Evolutionary conservation across 2,888 invertebrate species (phyloP).

Genomic region (Lithophane semibrunnea): DNA sequence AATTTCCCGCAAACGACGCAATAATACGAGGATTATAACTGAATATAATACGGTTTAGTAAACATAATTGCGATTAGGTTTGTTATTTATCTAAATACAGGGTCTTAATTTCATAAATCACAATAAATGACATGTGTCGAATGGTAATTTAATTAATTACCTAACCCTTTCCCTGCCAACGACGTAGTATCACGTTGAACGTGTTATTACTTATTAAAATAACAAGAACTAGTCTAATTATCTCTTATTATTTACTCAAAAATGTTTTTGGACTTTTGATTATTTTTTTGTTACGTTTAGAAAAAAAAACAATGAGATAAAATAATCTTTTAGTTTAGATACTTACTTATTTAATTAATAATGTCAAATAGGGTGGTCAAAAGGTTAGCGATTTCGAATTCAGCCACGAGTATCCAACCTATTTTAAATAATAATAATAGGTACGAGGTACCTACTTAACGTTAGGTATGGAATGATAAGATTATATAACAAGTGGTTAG

Average conservation of each 20-base stretch:
- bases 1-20: no score
- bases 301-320: slow-evolving; percentile 5
- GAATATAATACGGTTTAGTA: neutral
- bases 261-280: neutral
- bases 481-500: neutral
- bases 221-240: neutral
- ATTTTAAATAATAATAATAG: neutral
- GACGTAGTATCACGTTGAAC: neutral
- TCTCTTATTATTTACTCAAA: neutral
- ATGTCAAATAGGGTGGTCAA: slow-evolving; percentile 2
- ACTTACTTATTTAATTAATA: slow-evolving; percentile 1
- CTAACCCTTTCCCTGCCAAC: neutral
- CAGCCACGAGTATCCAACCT: neutral
- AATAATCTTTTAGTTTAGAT: neutral
- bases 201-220: neutral
- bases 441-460: neutral
- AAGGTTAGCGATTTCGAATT: neutral
- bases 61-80: neutral
- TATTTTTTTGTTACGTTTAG: neutral
- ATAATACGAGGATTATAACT: no score
- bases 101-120: no score
- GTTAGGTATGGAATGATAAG: neutral
- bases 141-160: neutral
- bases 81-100: slow-evolving; percentile 3
- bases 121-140: neutral